phyloP scores from a whole-genome alignment of 1,140 invertebrate species.

The Bathynomus jamesi region DNA sequence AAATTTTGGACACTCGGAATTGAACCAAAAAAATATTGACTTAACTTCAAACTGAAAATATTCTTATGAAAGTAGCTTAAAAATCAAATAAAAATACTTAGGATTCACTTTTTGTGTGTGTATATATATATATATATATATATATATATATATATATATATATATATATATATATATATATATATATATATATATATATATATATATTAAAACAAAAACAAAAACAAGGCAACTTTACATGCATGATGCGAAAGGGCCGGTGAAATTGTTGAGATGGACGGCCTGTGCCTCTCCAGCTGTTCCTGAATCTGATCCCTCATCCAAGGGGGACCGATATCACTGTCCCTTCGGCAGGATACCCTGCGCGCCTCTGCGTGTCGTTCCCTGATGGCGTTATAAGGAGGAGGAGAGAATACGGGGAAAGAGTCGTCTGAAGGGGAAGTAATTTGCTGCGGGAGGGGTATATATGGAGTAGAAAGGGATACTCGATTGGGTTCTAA shows the following conservation, averaged over 20 bases:
- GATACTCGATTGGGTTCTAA: slow-evolving; percentile 69
- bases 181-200: slow-evolving; percentile 9
- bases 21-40: too few relatives aligned
- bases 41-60: too few relatives aligned
- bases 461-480: slow-evolving; percentile 44
- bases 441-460: slow-evolving; percentile 56
- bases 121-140: slow-evolving; percentile 7
- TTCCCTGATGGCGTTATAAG: slow-evolving; percentile 46
- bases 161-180: slow-evolving; percentile 14
- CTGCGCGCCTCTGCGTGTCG: slow-evolving; percentile 39
- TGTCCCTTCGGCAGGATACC: slow-evolving; percentile 18
- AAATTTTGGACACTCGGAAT: too few relatives aligned
- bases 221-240: too few relatives aligned
- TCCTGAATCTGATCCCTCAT: slow-evolving; percentile 42
- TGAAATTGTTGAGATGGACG: slow-evolving; percentile 59
- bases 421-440: slow-evolving; percentile 64
- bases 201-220: background rate
- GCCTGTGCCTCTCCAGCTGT: slow-evolving; percentile 44
- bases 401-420: slow-evolving; percentile 72
- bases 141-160: slow-evolving; percentile 10
- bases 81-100: background rate
- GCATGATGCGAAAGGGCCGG: slow-evolving; percentile 60
- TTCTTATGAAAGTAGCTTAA: too few relatives aligned
- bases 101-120: background rate
- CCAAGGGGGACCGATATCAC: slow-evolving; percentile 50